Percentiles rank a stretch among this genome's conserved stretches.
Conservation (phyloP, 2,113 vertebrate genomes). For the Tichodroma muraria region DNA sequence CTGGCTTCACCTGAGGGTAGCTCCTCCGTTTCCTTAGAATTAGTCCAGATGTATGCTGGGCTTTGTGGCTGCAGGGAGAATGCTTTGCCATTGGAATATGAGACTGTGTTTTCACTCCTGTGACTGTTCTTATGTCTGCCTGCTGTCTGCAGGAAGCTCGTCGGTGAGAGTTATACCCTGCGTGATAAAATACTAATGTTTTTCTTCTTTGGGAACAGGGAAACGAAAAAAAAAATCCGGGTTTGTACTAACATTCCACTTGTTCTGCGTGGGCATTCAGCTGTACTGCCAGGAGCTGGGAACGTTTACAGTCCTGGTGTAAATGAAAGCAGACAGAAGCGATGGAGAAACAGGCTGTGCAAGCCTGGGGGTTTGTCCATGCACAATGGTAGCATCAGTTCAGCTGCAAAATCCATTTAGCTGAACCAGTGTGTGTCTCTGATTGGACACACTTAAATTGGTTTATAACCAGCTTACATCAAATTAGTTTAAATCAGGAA, state of each 20-base stretch:
- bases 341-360: not conserved
- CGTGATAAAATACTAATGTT: not conserved
- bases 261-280: slow-evolving; percentile 27
- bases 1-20: not conserved
- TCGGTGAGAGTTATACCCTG: not conserved
- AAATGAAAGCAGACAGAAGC: slow-evolving; percentile 36
- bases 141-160: not conserved
- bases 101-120: not conserved
- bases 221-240: not conserved
- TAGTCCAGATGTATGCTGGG: not conserved
- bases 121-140: not conserved
- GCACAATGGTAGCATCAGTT: slow-evolving; percentile 28
- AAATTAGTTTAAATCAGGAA: slow-evolving; percentile 47
- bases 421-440: slow-evolving; percentile 6
- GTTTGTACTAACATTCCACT: slow-evolving; percentile 6
- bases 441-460: slow-evolving; percentile 55
- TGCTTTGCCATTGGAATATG: not conserved
- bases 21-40: not conserved
- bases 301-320: not conserved
- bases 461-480: slow-evolving; percentile 53
- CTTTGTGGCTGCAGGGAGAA: not conserved
- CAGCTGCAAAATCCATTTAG: slow-evolving; percentile 53
- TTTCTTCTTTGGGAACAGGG: not conserved
- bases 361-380: slow-evolving; percentile 5
- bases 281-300: slow-evolving; percentile 18